Conservation (phyloP, 2,888 invertebrate species). For the Auanema sp. region DNA sequence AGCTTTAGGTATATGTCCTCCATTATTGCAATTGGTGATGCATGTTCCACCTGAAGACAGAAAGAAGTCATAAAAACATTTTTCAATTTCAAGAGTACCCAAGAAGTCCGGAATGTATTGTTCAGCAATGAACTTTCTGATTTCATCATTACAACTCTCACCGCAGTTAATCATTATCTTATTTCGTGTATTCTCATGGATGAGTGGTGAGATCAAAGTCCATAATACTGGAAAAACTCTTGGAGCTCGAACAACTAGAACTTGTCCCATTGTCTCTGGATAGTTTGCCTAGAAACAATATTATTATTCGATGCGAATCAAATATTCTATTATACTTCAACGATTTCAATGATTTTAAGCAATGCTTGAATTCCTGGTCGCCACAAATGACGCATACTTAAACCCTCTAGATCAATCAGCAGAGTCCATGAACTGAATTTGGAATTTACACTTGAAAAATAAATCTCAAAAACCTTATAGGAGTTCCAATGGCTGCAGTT, state of each 20-base stretch:
- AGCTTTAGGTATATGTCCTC: slow-evolving; percentile 84
- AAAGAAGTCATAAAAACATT: slow-evolving; percentile 3
- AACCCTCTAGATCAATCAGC: slow-evolving; percentile 86
- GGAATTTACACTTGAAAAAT: neutral
- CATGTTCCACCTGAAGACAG: slow-evolving; percentile 71
- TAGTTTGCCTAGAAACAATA: slow-evolving; percentile 27
- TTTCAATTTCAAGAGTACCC: slow-evolving; percentile 75
- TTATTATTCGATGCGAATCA: neutral
- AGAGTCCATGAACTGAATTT: slow-evolving; percentile 79
- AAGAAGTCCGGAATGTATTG: slow-evolving; percentile 87
- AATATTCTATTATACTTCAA: slow-evolving; percentile 66
- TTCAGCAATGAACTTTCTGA: slow-evolving; percentile 82
- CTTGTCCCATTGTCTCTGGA: slow-evolving; percentile 63
- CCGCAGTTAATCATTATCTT: slow-evolving; percentile 75
- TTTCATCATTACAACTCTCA: slow-evolving; percentile 72
- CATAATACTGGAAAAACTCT: slow-evolving; percentile 91
- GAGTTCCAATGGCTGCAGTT: slow-evolving; percentile 78
- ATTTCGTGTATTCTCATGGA: slow-evolving; percentile 84
- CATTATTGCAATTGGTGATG: slow-evolving; percentile 68
- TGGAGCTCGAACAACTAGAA: slow-evolving; percentile 86
- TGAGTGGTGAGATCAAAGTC: slow-evolving; percentile 91
- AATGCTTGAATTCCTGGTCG: slow-evolving; percentile 80
- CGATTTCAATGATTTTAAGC: slow-evolving; percentile 77
- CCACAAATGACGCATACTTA: slow-evolving; percentile 94
- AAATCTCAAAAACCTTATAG: slow-evolving; percentile 70